phyloP scores from a whole-genome alignment of 1,140 invertebrate species.

The Heliothis subflexa region DNA sequence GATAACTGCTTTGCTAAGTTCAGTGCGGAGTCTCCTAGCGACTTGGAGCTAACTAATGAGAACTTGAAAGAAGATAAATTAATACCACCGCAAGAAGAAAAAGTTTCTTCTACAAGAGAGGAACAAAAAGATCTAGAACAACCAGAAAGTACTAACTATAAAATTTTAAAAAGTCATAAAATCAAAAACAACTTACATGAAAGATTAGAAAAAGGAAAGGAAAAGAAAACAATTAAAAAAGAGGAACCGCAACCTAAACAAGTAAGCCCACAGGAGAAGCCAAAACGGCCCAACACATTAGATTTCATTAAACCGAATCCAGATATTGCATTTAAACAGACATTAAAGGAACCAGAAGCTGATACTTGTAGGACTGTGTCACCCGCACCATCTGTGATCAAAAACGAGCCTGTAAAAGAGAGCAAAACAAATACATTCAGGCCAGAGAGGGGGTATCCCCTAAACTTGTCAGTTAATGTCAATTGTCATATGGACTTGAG shows the following conservation, averaged over 20 bases:
- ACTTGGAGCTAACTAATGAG: conserved; percentile 79
- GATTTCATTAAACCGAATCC: conserved; percentile 82
- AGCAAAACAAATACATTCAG: conserved; percentile 63
- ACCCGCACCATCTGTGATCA: conserved; percentile 63
- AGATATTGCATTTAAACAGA: conserved; percentile 83
- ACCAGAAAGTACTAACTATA: conserved; percentile 79
- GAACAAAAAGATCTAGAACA: conserved; percentile 60
- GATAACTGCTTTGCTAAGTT: conserved; percentile 81
- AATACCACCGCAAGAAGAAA: conserved; percentile 53
- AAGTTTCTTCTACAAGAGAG: conserved; percentile 31
- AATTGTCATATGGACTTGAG: conserved; percentile 87
- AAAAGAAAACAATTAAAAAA: conserved; percentile 81
- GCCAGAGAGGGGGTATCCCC: conserved; percentile 74
- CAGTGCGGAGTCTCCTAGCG: conserved; percentile 77
- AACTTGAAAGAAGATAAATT: conserved; percentile 61
- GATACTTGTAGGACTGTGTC: conserved; percentile 72
- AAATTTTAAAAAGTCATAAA: conserved; percentile 81
- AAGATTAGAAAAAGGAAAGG: conserved; percentile 73
- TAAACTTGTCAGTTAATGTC: conserved; percentile 87
- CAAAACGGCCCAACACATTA: conserved; percentile 80
- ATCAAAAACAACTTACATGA: conserved; percentile 81
- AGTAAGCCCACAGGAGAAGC: conserved; percentile 64
- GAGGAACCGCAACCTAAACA: conserved; percentile 58
- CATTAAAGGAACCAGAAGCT: conserved; percentile 68
- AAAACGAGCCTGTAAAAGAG: conserved; percentile 63